Evolutionary conservation across 1,140 invertebrate genomes (phyloP).

Genomic region (Macrocentrus cingulum): DNA sequence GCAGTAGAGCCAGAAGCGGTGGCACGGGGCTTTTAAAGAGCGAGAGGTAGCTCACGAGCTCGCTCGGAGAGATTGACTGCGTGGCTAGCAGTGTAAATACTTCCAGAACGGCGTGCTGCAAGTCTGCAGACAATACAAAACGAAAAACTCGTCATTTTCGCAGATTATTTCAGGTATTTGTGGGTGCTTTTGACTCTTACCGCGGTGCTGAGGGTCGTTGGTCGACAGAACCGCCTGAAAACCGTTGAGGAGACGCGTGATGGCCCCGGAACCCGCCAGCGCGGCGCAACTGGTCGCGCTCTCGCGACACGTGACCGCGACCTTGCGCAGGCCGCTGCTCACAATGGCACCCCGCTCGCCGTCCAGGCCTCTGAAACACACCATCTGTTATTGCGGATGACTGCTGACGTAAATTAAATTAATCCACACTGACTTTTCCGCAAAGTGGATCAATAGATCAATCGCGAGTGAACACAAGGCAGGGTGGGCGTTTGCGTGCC

Average conservation of each 20-base stretch:
- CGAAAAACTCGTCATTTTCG: neutral
- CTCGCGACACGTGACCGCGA: constrained; percentile 54
- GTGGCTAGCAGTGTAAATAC: constrained; percentile 62
- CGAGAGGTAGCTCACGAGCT: constrained; percentile 61
- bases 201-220: constrained; percentile 43
- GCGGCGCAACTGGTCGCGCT: constrained; percentile 53
- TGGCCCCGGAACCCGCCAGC: constrained; percentile 51
- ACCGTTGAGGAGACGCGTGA: constrained; percentile 50
- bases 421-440: constrained; percentile 56
- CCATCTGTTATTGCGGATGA: too few species aligned
- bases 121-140: constrained; percentile 56
- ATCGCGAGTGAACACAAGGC: constrained; percentile 64
- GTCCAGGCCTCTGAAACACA: constrained; percentile 50
- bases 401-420: too few species aligned
- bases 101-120: constrained; percentile 64
- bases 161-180: too few species aligned
- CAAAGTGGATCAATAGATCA: constrained; percentile 64
- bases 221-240: constrained; percentile 46
- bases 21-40: constrained; percentile 61
- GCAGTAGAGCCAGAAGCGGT: constrained; percentile 58
- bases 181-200: too few species aligned
- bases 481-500: constrained; percentile 58
- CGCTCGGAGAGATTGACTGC: constrained; percentile 60
- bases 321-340: constrained; percentile 45
- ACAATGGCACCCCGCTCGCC: constrained; percentile 44